A percentile compares a stretch with the other conserved stretches of the same genome.
These are phyloP conservation scores for Nicator chloris DNA, from an alignment of 2,113 vertebrate genomes.

Conservation along the genomic window DNA sequence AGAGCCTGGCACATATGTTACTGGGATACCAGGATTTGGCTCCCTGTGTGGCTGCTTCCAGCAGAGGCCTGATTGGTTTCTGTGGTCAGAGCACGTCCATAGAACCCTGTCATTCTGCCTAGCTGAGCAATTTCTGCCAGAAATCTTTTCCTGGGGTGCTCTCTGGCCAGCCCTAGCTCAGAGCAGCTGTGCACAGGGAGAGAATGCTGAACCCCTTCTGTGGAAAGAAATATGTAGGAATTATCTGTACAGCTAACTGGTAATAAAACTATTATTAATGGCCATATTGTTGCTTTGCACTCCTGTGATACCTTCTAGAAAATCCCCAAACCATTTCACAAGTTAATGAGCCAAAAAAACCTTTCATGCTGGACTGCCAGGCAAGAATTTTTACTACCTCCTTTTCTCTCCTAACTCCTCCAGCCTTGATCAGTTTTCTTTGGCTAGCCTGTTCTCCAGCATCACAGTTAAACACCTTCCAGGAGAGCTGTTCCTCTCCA, in stretches of 20 bases:
- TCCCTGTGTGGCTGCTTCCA: neutral
- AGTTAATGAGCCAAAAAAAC: neutral
- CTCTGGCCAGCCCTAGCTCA: neutral
- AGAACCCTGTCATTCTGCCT: neutral
- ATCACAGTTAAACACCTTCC: neutral
- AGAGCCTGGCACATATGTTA: neutral
- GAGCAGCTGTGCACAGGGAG: neutral
- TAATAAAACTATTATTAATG: neutral
- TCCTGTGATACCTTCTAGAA: neutral
- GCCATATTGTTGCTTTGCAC: neutral
- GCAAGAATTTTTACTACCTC: neutral
- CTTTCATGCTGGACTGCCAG: neutral
- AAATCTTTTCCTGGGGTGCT: neutral
- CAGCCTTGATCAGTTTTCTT: neutral
- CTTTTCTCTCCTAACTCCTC: neutral
- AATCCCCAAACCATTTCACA: neutral
- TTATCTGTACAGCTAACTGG: neutral
- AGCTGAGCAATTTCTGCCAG: neutral
- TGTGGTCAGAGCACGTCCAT: neutral
- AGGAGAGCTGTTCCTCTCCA: neutral
- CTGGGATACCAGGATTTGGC: neutral
- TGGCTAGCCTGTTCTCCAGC: neutral
- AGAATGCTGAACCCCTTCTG: neutral
- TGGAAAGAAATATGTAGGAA: neutral
- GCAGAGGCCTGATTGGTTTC: neutral